Percentiles rank a stretch among this genome's conserved stretches.
phyloP scores from a whole-genome alignment of 23 tunicate species.

The Styela clava region DNA sequence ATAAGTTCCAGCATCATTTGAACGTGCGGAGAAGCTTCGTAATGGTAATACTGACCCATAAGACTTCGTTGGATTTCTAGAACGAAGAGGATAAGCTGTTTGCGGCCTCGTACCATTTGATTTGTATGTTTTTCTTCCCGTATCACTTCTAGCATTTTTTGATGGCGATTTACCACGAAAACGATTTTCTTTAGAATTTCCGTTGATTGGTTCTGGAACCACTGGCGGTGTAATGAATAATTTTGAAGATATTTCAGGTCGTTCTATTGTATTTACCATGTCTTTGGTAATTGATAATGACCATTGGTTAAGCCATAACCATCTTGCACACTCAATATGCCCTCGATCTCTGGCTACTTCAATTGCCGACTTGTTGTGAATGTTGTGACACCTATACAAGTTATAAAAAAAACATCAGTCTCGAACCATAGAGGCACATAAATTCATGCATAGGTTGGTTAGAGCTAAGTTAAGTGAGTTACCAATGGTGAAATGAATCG shows the following conservation, averaged over 20 bases:
- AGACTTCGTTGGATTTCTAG: conserved; percentile 3
- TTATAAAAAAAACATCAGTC: too few relatives aligned
- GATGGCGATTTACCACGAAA: neutral
- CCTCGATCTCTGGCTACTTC: conserved; percentile 52
- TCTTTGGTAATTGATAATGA: conserved; percentile 36
- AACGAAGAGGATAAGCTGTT: neutral
- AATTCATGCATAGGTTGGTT: too few relatives aligned
- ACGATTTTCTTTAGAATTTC: neutral
- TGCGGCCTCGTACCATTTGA: neutral
- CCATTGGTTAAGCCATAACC: conserved; percentile 94
- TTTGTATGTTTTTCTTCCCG: neutral
- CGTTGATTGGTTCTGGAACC: conserved; percentile 1
- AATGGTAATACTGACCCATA: neutral
- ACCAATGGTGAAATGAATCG: too few relatives aligned
- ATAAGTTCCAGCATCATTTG: neutral
- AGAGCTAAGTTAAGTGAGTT: too few relatives aligned
- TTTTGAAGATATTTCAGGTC: conserved; percentile 22
- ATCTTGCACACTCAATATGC: conserved; percentile 71
- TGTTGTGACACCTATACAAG: conserved; percentile 51
- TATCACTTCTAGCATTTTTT: neutral
- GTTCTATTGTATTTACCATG: neutral
- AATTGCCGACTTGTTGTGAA: conserved; percentile 42
- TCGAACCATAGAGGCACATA: too few relatives aligned
- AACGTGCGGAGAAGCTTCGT: neutral
- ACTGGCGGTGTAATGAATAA: conserved; percentile 34